Base-by-base conservation (phyloP, 2,113 vertebrate genomes). In the Hymenochirus boettgeri region DNA sequence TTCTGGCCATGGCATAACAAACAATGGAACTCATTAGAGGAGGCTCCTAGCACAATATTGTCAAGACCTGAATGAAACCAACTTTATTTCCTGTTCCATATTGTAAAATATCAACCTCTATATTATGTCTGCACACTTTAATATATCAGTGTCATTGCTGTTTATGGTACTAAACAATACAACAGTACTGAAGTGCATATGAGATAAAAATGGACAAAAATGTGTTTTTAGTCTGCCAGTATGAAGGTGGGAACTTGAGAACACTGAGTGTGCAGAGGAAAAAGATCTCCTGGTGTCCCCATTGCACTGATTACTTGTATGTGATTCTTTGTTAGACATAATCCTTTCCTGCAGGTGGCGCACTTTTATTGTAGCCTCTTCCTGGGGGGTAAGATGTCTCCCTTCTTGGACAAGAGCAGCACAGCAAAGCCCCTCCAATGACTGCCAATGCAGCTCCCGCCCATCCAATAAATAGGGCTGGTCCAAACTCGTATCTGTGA, bases 381-480 rank as follows among this genome's bases (percentile, higher is more conserved):
- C 74, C 72, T 5, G 76, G 70, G 52, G 89, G 88, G 62, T 86
- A 83, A 1, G 79, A 86, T 1, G 88, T 81, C 51, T 73, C 71
- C n/a, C 73, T 77, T 5, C 67, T 72, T 1, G 83, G 81, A 77
- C 88, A 91, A 35, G 85, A 89, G 33, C 88, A 92, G 75, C 86
- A 85, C 29, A 98, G 83, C 72, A 95, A 86, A 51, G 73, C 52
- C 0, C 95, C 94, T 2, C 96, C 96, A 3, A 89, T 71, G 2
- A 91, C 58, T 19, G 79, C 85, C 73, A 96, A 81, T 54, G 90
- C 70, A 65, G 92, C 82, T 6, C 89, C 93, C 9, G 80, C 84
- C 91, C 90, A 95, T 62, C 93, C 95, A 7, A 91, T 80, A 62
- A 93, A 95, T 55, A 96, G 84, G 15, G 95, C 92, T 1, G 82